These are phyloP conservation scores for Drosophila neotestacea DNA, from an alignment of 2,888 invertebrate species.

Conservation along the genomic window DNA sequence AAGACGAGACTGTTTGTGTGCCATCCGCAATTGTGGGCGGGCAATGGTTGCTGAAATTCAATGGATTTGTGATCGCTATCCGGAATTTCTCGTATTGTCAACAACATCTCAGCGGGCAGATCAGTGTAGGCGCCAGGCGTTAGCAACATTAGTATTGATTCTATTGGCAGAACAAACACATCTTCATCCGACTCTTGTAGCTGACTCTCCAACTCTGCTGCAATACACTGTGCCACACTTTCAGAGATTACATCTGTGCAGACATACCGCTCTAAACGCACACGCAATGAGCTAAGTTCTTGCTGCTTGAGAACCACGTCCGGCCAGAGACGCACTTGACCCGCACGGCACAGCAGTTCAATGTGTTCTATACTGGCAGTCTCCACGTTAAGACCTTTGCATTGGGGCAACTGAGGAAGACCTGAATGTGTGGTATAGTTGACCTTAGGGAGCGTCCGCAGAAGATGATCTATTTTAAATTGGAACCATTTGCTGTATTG, in stretches of 20 bases:
- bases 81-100: slow-evolving; percentile 43
- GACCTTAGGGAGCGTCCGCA: slow-evolving; percentile 34
- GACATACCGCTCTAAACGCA: slow-evolving; percentile 58
- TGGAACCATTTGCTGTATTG: slow-evolving; percentile 72
- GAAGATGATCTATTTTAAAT: slow-evolving; percentile 26
- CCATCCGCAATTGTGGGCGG: slow-evolving; percentile 76
- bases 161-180: slow-evolving; percentile 64
- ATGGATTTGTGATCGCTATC: slow-evolving; percentile 49
- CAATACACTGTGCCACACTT: slow-evolving; percentile 5
- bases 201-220: slow-evolving; percentile 3
- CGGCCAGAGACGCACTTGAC: slow-evolving; percentile 41
- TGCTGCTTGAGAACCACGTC: slow-evolving; percentile 11
- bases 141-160: slow-evolving; percentile 75
- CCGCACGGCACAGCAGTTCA: slow-evolving; percentile 46
- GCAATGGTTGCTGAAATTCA: slow-evolving; percentile 75
- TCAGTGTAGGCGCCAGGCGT: slow-evolving; percentile 74
- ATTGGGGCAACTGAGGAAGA: slow-evolving; percentile 70
- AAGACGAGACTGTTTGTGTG: slow-evolving; percentile 74
- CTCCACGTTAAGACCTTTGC: slow-evolving; percentile 45
- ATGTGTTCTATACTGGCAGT: slow-evolving; percentile 58
- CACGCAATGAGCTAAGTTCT: slow-evolving; percentile 51
- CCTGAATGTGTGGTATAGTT: slow-evolving; percentile 74
- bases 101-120: slow-evolving; percentile 73
- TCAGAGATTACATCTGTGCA: slow-evolving; percentile 5
- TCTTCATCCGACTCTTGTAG: slow-evolving; percentile 22